Evolutionary conservation across 2,797 vertebrate species (phyloP).

Genomic region (Melanotaenia nigrans): DNA sequence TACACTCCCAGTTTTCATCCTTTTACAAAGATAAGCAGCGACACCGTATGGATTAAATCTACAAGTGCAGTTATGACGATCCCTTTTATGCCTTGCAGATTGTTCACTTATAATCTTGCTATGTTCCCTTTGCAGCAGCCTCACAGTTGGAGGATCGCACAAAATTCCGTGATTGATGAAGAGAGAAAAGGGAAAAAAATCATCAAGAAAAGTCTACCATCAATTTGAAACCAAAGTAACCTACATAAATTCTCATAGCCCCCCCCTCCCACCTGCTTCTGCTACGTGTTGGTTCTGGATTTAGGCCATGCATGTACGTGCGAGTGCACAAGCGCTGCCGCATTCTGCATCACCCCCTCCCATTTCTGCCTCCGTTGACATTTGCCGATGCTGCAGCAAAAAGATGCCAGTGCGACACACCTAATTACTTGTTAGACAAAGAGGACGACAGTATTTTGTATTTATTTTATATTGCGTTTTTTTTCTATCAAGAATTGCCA

Average conservation of each 20-base stretch:
- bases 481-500: no score
- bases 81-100: not conserved
- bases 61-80: constrained; percentile 38
- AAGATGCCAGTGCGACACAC: not conserved
- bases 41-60: constrained; percentile 66
- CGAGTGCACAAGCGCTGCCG: constrained; percentile 45
- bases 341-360: constrained; percentile 39
- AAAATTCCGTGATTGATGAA: not conserved
- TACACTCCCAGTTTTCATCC: constrained; percentile 38
- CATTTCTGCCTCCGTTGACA: not conserved
- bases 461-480: no score
- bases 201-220: fast-evolving
- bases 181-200: not conserved
- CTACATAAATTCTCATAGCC: not conserved
- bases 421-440: no score
- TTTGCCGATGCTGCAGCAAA: constrained; percentile 11
- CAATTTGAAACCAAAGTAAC: constrained; percentile 17
- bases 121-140: not conserved
- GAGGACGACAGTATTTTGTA: no score
- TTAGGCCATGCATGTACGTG: constrained; percentile 38
- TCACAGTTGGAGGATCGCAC: not conserved
- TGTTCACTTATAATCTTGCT: not conserved
- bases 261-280: constrained; percentile 33
- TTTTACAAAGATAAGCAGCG: constrained; percentile 66
- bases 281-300: constrained; percentile 35